Conservation (phyloP, 2,888 invertebrate genomes). For the Dasypolia templi region DNA sequence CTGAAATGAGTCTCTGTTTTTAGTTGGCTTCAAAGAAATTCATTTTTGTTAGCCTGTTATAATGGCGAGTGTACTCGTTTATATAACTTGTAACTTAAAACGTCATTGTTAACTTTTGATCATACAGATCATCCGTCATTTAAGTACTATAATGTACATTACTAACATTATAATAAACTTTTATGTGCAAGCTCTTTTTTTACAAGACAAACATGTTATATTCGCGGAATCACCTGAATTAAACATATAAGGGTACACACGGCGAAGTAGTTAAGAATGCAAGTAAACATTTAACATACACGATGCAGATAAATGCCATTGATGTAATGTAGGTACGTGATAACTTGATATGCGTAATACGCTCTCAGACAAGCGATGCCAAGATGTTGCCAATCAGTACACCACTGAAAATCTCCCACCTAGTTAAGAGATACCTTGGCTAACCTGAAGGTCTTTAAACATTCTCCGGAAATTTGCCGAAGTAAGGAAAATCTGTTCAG, state of each 20-base stretch:
- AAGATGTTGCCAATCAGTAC: neutral
- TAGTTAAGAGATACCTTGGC: neutral
- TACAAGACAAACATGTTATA: constrained; percentile 26
- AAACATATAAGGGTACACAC: constrained; percentile 32
- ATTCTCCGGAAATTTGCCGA: neutral
- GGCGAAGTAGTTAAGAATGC: neutral
- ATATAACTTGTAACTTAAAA: constrained; percentile 15
- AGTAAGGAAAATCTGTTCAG: no score
- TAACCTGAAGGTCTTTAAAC: neutral
- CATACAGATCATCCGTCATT: constrained; percentile 31
- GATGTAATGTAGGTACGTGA: neutral
- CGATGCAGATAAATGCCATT: neutral
- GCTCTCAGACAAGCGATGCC: neutral
- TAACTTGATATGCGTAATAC: neutral
- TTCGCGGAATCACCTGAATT: constrained; percentile 34
- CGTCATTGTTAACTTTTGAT: constrained; percentile 33
- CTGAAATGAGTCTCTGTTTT: neutral
- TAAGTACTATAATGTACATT: constrained; percentile 13
- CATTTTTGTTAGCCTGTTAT: neutral
- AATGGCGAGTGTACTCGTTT: constrained; percentile 3
- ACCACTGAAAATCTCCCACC: neutral
- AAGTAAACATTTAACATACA: neutral
- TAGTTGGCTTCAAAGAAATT: neutral
- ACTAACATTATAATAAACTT: constrained; percentile 39
- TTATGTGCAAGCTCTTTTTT: constrained; percentile 35